Evolutionary conservation across 2,797 vertebrate species (phyloP).

Genomic region (Scolopax rusticola): DNA sequence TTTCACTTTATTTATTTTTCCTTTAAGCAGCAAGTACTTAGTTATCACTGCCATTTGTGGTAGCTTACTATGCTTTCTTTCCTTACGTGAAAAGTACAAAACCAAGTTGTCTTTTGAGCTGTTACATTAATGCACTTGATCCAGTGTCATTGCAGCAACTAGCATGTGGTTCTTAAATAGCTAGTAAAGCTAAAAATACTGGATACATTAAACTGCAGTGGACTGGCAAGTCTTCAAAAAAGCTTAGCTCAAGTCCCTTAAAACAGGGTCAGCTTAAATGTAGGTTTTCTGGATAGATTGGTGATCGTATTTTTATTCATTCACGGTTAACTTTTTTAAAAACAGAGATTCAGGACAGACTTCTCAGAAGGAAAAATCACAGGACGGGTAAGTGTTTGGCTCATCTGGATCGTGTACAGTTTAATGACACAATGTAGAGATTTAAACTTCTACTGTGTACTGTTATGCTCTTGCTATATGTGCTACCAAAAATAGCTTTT

Average conservation of each 20-base stretch:
- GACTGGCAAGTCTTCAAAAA: neutral
- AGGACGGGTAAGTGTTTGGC: constrained; percentile 89
- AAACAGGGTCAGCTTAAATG: neutral
- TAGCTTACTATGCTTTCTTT: neutral
- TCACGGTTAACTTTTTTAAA: constrained; percentile 39
- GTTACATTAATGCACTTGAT: neutral
- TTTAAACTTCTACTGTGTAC: neutral
- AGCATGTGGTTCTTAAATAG: neutral
- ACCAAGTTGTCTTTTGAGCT: neutral
- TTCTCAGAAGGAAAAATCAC: constrained; percentile 99
- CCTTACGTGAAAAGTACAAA: neutral
- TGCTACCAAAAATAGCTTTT: neutral
- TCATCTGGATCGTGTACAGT: neutral
- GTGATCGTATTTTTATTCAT: neutral
- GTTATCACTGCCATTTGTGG: neutral
- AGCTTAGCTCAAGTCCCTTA: neutral
- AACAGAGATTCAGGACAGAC: constrained; percentile 97
- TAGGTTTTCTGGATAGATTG: neutral
- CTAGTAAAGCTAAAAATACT: neutral
- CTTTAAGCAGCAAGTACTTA: neutral
- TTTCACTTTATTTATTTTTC: neutral
- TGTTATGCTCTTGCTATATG: neutral
- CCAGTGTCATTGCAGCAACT: neutral
- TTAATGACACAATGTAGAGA: neutral
- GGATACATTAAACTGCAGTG: neutral